These are phyloP conservation scores for Ditylenchus weischeri DNA, from an alignment of 2,888 invertebrate species.

Conservation along the genomic window DNA sequence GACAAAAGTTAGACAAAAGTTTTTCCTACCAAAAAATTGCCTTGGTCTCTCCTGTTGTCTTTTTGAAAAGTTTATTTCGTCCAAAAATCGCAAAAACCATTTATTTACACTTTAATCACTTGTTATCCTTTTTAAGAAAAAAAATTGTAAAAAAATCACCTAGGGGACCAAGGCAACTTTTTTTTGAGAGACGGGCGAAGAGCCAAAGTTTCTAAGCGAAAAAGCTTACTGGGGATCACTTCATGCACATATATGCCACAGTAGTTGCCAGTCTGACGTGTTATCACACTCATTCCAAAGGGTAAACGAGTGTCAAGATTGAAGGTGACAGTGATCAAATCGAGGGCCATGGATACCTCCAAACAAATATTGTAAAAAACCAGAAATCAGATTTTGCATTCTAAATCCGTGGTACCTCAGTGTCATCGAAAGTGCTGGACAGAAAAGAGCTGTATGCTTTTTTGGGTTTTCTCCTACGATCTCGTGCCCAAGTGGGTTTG, in stretches of 20 bases:
- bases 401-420: neutral
- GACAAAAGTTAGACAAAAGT: neutral
- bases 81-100: too few species aligned
- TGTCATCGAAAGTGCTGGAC: slow-evolving; percentile 28
- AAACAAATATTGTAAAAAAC: neutral
- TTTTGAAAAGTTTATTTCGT: too few species aligned
- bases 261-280: slow-evolving; percentile 2
- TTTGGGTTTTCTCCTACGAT: slow-evolving; percentile 16
- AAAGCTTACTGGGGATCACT: slow-evolving; percentile 24
- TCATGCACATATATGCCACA: slow-evolving; percentile 28
- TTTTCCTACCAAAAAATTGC: too few species aligned
- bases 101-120: too few species aligned
- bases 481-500: slow-evolving; percentile 20
- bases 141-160: too few species aligned
- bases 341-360: slow-evolving; percentile 32
- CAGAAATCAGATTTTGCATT: neutral
- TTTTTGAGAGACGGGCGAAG: too few species aligned
- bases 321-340: slow-evolving; percentile 35
- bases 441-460: slow-evolving; percentile 15
- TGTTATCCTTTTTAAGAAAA: too few species aligned
- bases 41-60: too few species aligned
- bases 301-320: slow-evolving; percentile 25
- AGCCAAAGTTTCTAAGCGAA: too few species aligned
- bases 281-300: slow-evolving; percentile 32
- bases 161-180: too few species aligned